Conservation (phyloP, 1,140 invertebrate species). For the Trachelipus rathkii region DNA sequence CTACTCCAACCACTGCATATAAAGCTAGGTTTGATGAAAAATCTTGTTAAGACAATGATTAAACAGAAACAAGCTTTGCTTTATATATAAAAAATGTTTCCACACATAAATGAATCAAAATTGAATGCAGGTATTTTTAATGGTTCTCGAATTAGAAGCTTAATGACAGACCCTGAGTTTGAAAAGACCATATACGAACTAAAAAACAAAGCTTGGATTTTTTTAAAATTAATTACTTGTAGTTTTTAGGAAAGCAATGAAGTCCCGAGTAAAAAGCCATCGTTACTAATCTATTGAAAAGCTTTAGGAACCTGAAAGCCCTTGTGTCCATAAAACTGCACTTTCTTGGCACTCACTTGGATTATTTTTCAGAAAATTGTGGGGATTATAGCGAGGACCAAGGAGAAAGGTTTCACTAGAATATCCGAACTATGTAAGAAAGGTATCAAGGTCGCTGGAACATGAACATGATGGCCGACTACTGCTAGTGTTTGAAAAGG, state of each 20-base stretch:
- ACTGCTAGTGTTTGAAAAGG: not conserved
- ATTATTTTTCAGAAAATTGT: conserved; percentile 33
- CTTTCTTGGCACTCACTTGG: conserved; percentile 22
- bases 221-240: not conserved
- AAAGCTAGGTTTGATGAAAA: too few relatives aligned
- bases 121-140: too few relatives aligned
- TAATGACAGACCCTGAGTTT: not conserved
- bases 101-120: too few relatives aligned
- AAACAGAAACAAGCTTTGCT: too few relatives aligned
- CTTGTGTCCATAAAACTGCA: conserved; percentile 11
- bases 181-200: not conserved
- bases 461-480: not conserved
- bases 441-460: conserved; percentile 32
- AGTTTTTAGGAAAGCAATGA: not conserved
- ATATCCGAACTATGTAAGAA: conserved; percentile 33
- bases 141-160: too few relatives aligned
- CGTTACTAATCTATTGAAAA: conserved; percentile 18
- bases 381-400: conserved; percentile 41
- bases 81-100: too few relatives aligned
- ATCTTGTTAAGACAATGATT: too few relatives aligned
- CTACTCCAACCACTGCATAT: too few relatives aligned
- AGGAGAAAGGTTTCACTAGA: conserved; percentile 40
- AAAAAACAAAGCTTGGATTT: not conserved
- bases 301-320: conserved; percentile 16
- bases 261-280: not conserved